Percentiles rank a stretch among this genome's conserved stretches.
phyloP scores from a whole-genome alignment of 2,888 invertebrate genomes.

The Lumbricus terrestris region DNA sequence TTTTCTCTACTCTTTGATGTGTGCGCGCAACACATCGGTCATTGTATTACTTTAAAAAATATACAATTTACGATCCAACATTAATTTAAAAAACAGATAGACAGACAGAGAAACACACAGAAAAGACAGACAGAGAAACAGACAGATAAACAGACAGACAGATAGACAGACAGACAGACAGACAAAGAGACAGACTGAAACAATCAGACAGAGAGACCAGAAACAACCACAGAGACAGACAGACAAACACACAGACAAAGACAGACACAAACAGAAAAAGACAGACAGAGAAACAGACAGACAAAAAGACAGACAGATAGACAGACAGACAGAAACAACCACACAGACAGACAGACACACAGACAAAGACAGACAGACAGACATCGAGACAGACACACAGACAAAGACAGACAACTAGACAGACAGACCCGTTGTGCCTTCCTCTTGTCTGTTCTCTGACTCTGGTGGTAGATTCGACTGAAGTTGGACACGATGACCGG shows the following conservation, averaged over 20 bases:
- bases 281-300: background rate
- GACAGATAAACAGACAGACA: too few relatives aligned
- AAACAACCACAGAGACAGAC: too few relatives aligned
- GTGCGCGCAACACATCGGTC: too few relatives aligned
- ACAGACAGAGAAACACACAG: too few relatives aligned
- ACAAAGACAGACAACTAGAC: background rate
- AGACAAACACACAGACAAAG: background rate
- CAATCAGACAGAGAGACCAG: background rate
- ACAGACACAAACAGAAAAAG: too few relatives aligned
- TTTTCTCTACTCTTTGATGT: too few relatives aligned
- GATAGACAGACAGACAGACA: background rate
- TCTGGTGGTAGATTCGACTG: slow-evolving; percentile 95
- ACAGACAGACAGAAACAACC: background rate
- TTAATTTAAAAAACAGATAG: too few relatives aligned
- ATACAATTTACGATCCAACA: too few relatives aligned
- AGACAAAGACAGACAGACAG: background rate
- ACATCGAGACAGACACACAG: background rate
- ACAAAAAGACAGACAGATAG: background rate
- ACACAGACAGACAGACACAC: background rate
- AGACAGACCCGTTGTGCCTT: slow-evolving; percentile 90
- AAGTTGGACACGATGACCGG: slow-evolving; percentile 96
- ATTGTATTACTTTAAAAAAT: too few relatives aligned
- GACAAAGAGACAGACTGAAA: background rate
- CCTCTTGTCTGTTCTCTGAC: slow-evolving; percentile 96
- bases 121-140: too few relatives aligned